Percentiles rank a stretch among this genome's conserved stretches.
These are phyloP conservation scores for Gryllus longicercus DNA, from an alignment of 2,888 invertebrate species.

Conservation along the genomic window DNA sequence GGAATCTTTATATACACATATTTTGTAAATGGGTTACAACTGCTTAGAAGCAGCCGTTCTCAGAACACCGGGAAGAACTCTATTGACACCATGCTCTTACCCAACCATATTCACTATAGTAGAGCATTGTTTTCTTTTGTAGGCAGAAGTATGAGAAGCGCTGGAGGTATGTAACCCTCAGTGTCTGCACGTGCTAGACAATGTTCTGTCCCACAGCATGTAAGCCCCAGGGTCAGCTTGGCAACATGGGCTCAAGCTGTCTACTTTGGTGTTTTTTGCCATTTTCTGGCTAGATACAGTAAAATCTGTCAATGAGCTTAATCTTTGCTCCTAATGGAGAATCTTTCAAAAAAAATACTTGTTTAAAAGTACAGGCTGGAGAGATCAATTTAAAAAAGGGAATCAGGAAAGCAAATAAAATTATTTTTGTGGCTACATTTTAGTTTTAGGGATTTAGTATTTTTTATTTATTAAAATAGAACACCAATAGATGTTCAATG, in stretches of 20 bases:
- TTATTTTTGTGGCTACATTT: too few species aligned
- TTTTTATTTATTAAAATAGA: too few species aligned
- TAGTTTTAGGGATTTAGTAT: too few species aligned
- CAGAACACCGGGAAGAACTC: not conserved
- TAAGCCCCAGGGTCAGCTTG: not conserved
- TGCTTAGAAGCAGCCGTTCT: slow-evolving; percentile 17
- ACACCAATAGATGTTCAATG: too few species aligned
- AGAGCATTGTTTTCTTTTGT: slow-evolving; percentile 47
- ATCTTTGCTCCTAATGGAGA: too few species aligned
- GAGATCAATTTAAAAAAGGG: too few species aligned
- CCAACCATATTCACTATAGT: not conserved
- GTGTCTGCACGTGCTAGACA: slow-evolving; percentile 17
- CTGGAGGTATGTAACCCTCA: slow-evolving; percentile 62
- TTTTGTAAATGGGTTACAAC: not conserved
- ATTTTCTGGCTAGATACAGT: not conserved
- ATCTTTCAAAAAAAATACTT: too few species aligned
- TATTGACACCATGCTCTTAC: not conserved
- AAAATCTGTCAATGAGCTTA: not conserved
- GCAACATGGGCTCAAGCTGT: slow-evolving; percentile 1
- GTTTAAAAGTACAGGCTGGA: too few species aligned
- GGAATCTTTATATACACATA: too few species aligned
- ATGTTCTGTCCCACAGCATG: slow-evolving; percentile 3
- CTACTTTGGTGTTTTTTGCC: not conserved
- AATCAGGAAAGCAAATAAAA: too few species aligned
- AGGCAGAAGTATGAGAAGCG: slow-evolving; percentile 73